Evolutionary conservation across 2,888 invertebrate genomes (phyloP), one percentile per base, ranked within the genome.

Genomic region (Catocala fraxini): DNA sequence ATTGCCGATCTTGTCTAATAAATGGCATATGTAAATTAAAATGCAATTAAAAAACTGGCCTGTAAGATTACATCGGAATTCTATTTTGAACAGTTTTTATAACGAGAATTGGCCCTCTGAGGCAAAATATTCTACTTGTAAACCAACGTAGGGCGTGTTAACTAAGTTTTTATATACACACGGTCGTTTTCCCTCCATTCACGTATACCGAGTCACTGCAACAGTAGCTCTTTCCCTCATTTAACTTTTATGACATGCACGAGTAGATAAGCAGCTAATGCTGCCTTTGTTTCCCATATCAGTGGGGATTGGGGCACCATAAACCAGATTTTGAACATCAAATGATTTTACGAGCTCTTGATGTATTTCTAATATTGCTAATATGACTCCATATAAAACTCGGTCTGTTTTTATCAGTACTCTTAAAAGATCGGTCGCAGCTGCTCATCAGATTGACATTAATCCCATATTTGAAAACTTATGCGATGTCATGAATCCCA

Each of bases 311-410:
- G 46, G 13, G 46, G 54, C 1, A 46, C 54, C 46, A 55, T 46
- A 55, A 55, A 55, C 7, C 35, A 55, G 46, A 46, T 46, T 46
- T 55, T 35, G 34, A 35, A 15, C 10, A 13, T 46, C 9, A 45
- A 53, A 46, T 55, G 35, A 46, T 55, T 55, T 55, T 55, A 55
- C 46, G 46, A 46, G 35, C 34, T 13, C 35, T 55, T 46, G 39
- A 55, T 45, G 43, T 45, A 6, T 54, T 54, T 54, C 33, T 54
- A 54, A 54, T 46, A 45, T 55, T 46, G 15, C 5, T 42, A 48
- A 53, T 43, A 25, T 42, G 25, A 42, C 6, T 41, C 41, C 1
- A 4, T 52, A 53, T 43, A 53, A 25, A 53, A 43, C 9, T 43
- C 33, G 10, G 25, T 11, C 43, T n/a, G 42, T 42, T 42, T 33